Percentiles rank a stretch among this genome's conserved stretches.
Conservation (phyloP, 1,140 invertebrate species). For the Pararge aegeria region DNA sequence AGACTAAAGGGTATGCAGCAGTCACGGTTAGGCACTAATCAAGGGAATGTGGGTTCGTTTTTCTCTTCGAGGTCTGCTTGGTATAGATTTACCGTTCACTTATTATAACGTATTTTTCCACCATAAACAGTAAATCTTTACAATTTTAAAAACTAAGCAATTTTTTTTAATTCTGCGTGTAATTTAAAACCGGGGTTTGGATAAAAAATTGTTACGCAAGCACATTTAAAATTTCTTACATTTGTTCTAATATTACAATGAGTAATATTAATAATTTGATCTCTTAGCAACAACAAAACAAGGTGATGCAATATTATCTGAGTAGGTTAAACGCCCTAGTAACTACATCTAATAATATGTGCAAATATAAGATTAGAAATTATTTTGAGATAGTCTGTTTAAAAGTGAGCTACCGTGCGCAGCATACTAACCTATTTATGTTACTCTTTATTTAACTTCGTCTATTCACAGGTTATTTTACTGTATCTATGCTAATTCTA, state of each 20-base stretch:
- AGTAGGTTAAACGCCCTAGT: not conserved
- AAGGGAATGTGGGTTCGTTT: constrained; percentile 1
- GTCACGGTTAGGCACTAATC: not conserved
- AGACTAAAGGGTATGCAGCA: not conserved
- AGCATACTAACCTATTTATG: not conserved
- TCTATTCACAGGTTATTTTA: not conserved
- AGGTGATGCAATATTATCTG: constrained; percentile 7
- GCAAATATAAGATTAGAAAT: not conserved
- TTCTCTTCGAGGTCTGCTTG: not conserved
- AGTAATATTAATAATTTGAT: constrained; percentile 1
- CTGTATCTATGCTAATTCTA: not conserved
- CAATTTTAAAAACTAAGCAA: no score
- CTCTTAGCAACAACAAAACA: constrained; percentile 17
- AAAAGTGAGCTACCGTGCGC: not conserved
- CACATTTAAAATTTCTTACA: no score
- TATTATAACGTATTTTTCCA: not conserved
- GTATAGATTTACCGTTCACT: not conserved
- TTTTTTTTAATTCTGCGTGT: no score
- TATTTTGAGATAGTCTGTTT: not conserved
- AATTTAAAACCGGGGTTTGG: no score
- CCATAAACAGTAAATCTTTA: not conserved
- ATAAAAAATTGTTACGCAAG: no score
- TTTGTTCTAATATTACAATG: no score
- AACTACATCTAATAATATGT: constrained; percentile 1
- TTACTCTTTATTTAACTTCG: not conserved